Conservation (phyloP, 2,113 vertebrate species). For the Neolamprologus tretocephalus region DNA sequence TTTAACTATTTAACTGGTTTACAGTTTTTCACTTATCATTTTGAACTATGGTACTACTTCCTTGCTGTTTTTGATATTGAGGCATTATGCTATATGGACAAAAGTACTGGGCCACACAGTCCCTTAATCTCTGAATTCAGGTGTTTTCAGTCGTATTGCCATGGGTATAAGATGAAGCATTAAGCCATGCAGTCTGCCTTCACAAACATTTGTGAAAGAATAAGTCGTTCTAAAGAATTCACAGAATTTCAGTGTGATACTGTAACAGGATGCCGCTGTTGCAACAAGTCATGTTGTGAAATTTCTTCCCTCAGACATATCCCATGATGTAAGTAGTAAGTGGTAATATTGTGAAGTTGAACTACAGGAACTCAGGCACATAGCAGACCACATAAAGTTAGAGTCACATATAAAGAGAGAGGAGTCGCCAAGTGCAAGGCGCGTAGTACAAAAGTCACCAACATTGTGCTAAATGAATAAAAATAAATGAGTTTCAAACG, state of each 20-base stretch:
- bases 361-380: not conserved
- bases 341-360: not conserved
- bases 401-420: not conserved
- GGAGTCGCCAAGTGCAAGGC: not conserved
- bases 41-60: not conserved
- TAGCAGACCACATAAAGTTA: not conserved
- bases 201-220: not conserved
- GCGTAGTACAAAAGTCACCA: not conserved
- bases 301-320: not conserved
- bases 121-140: not conserved
- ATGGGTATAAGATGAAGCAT: not conserved
- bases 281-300: not conserved
- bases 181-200: not conserved
- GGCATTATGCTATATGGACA: not conserved
- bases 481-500: not conserved
- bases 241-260: not conserved
- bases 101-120: not conserved
- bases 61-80: not conserved
- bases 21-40: not conserved
- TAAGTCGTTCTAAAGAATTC: not conserved
- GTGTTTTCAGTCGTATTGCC: not conserved
- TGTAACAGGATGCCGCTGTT: accelerated
- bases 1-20: not conserved
- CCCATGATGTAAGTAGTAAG: not conserved
- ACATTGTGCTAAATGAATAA: not conserved